Evolutionary conservation across 2,888 invertebrate genomes (phyloP), one percentile per base, ranked within the genome.

Genomic region (Lasioglossum vierecki): DNA sequence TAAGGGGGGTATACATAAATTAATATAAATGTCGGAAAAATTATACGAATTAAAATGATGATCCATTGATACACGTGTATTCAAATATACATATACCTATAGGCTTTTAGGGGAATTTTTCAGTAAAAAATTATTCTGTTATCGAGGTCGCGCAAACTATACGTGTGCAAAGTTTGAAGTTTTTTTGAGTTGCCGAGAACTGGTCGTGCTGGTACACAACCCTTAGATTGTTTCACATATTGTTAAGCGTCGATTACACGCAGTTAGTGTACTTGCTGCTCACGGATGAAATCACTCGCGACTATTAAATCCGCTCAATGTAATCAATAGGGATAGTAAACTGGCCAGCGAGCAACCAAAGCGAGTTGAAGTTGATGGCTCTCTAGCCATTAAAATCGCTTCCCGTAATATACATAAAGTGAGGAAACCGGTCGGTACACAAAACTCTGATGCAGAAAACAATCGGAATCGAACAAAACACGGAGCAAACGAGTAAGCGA

Each of bases 261-360:
- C 66, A 66, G 66, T 66, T 66, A 30, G 35, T 35, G 30, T 66
- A 35, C 35, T 66, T 35, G 35, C 30, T 66, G 66, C 35, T 66
- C 35, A 35, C 35, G 66, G 66, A 66, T 35, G 18, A 30, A 66
- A 66, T 66, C 66, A 66, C 66, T 66, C 66, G 66, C 66, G 66
- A 35, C 66, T 66, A 66, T 66, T 66, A 66, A 66, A 66, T 66
- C 66, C 35, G 73, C 76, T 63, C 83, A 73, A 63, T 35, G 66
- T 66, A 66, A 49, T 39, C 70, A 53, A 72, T 66, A 44, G 41
- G 15, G 18, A 82, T 30, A 46, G 74, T 82, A 84, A 84, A 83
- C 78, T 63, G 30, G 46, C 30, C 66, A 66, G 66, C 35, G 30
- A 66, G 66, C 66, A 66, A 66, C 66, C 66, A 35, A 66, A 35